phyloP scores from a whole-genome alignment of 2,113 vertebrate genomes.

The Gyps fulvus region DNA sequence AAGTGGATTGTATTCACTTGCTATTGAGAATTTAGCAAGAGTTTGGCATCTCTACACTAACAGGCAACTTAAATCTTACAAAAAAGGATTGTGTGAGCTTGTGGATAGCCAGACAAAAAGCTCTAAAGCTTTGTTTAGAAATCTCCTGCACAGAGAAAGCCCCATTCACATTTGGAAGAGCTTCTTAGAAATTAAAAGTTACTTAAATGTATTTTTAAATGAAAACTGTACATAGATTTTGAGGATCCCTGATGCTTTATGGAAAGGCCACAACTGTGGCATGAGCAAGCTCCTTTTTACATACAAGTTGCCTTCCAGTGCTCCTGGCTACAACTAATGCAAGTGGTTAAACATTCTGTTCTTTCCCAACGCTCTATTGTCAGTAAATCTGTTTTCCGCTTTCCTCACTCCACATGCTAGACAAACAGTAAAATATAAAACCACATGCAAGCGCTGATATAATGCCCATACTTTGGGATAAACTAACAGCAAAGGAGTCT shows the following conservation, averaged over 20 bases:
- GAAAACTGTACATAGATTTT: neutral
- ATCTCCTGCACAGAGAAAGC: neutral
- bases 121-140: neutral
- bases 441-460: neutral
- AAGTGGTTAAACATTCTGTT: neutral
- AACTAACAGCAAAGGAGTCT: neutral
- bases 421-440: constrained; percentile 17
- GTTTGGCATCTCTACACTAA: neutral
- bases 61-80: neutral
- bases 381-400: constrained; percentile 26
- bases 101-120: neutral
- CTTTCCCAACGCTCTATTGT: constrained; percentile 9
- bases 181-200: neutral
- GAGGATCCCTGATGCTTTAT: neutral
- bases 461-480: neutral
- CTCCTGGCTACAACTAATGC: neutral
- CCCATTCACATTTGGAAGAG: neutral
- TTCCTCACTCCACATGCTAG: constrained; percentile 1
- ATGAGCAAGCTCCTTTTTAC: neutral
- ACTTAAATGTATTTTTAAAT: neutral
- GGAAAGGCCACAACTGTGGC: neutral
- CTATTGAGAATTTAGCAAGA: neutral
- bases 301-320: neutral
- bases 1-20: neutral
- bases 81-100: neutral